Conservation (phyloP, 1,140 invertebrate species). For the Drosophila jambulina region DNA sequence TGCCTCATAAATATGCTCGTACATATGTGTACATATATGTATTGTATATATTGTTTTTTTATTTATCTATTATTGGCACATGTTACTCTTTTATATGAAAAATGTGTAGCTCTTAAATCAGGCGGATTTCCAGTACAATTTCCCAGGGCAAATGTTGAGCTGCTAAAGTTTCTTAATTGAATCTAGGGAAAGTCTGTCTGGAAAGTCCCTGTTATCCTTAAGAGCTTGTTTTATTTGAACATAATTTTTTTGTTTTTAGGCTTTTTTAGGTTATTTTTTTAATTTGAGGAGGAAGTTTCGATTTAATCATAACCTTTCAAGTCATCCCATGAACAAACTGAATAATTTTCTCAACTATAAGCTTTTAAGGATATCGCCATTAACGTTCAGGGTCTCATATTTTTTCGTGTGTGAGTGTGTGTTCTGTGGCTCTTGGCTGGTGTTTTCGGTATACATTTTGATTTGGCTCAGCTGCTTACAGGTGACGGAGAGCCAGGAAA, state of each 20-base stretch:
- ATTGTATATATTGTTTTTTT: constrained; percentile 21
- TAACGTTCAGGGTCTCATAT: neutral
- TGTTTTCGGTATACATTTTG: constrained; percentile 43
- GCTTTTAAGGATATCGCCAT: constrained; percentile 2
- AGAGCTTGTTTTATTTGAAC: neutral
- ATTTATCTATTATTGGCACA: constrained; percentile 29
- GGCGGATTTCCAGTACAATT: neutral
- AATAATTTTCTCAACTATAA: neutral
- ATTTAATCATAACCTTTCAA: neutral
- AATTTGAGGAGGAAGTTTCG: neutral
- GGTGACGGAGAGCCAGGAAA: constrained; percentile 21
- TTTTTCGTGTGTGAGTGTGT: neutral
- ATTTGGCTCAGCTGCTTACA: constrained; percentile 33
- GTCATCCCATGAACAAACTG: neutral
- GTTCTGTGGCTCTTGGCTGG: neutral
- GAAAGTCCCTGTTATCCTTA: neutral
- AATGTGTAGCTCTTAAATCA: neutral
- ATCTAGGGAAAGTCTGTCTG: neutral
- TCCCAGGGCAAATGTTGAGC: neutral
- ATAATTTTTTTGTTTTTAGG: neutral
- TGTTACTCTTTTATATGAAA: neutral
- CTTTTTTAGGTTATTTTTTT: no score
- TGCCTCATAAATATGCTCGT: constrained; percentile 19
- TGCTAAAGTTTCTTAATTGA: neutral
- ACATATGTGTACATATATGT: no score